Evolutionary conservation across 2,797 vertebrate genomes (phyloP), one percentile per base, ranked within the genome.

Genomic region (Pagetopsis macropterus): DNA sequence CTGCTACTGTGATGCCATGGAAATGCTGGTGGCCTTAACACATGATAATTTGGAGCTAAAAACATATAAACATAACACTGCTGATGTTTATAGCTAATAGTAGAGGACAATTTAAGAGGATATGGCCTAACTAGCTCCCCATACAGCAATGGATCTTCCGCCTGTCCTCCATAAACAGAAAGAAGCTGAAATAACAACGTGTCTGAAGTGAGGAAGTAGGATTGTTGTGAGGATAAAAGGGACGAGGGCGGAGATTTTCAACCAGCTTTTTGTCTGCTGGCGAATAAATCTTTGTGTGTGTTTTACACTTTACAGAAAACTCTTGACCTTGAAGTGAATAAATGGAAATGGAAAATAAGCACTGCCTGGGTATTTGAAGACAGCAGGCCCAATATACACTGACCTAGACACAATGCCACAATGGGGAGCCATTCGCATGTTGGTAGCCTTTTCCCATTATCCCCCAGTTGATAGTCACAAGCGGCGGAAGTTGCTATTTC

Each of bases 131-230:
- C 15, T 41, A 72, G 56, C 33, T 73, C n/a, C 21, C 15, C 27
- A 5, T 72, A 55, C 50, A 69, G 51, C 78, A 45, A 56, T 70
- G 67, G 65, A 54, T 75, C 54, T 65, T 71, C 51, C 70, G 79
- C 65, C 69, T 37, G 16, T 23, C 40, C 44, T 59, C 33, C 60
- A 23, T 72, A 89, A 92, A 91, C 89, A 89, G 45, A 14, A 59
- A 78, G 68, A 93, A 91, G 90, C 92, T 93, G 91, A 90, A 92
- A 92, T 77, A 93, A 92, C 91, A 92, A 65, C 44, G 75, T 49
- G 72, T 88, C 88, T 91, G 89, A 90, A 79, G 84, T 78, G 76
- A 89, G 92, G 92, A 93, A 92, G 85, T 76, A 72, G 66, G 78
- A 88, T 88, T 91, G 89, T 86, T 87, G 76, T 65, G 67, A 72